A percentile compares a stretch with the other conserved stretches of the same genome.
These are phyloP conservation scores for Sebastes reedi DNA, from an alignment of 2,797 vertebrate genomes.

Conservation along the genomic window DNA sequence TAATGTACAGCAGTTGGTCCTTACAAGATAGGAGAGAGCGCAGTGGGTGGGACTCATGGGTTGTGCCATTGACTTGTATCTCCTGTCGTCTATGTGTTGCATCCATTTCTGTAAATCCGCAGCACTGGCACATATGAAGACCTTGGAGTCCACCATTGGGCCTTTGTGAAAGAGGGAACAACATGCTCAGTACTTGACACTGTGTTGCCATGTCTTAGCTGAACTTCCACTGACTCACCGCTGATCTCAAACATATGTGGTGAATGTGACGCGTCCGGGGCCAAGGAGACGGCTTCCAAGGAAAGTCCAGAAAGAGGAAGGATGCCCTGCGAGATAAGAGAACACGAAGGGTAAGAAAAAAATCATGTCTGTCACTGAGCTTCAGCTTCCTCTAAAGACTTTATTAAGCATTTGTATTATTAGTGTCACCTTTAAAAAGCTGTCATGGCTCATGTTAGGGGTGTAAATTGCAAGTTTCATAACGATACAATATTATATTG, in stretches of 20 bases:
- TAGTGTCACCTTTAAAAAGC: background rate
- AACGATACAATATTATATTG: no score
- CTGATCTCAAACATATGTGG: conserved; percentile 83
- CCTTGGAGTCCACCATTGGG: conserved; percentile 83
- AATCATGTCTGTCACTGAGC: background rate
- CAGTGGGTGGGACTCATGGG: conserved; percentile 76
- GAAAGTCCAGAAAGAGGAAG: conserved; percentile 86
- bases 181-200: background rate
- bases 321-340: conserved; percentile 77
- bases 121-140: conserved; percentile 78
- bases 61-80: conserved; percentile 69
- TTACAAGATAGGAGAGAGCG: conserved; percentile 81
- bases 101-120: conserved; percentile 80
- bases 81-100: conserved; percentile 78
- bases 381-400: background rate
- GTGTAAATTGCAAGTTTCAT: no score
- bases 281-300: conserved; percentile 61
- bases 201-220: background rate
- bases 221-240: conserved; percentile 75
- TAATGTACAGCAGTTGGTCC: background rate
- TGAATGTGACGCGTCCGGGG: conserved; percentile 39
- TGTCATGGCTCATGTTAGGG: background rate
- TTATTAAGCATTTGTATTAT: background rate
- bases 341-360: background rate
- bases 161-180: conserved; percentile 67